Evolutionary conservation across 1,140 invertebrate species (phyloP), one percentile per base, ranked within the genome.

Genomic region (Chymomyza costata): DNA sequence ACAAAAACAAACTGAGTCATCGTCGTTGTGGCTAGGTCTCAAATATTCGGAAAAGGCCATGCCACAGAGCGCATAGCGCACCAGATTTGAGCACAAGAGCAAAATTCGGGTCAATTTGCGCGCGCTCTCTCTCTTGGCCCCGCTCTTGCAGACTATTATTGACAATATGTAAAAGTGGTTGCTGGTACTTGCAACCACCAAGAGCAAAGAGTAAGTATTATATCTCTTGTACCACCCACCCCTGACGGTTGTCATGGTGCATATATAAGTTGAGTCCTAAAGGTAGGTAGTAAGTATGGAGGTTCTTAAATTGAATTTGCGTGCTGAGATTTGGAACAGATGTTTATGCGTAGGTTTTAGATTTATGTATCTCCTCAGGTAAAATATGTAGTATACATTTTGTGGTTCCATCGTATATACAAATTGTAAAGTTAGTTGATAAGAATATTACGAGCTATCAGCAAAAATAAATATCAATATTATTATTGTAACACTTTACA

Each of bases 1-100:
- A 56, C 66, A 48, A 71, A 66, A 71, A 57, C 54, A 71, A 71
- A 78, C 66, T 78, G 51, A 78, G 13, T 35, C 17, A 52, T 15
- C 13, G 16, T 3, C 13, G 8, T n/a, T n/a, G n/a, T 3, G 3
- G 2, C 21, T 8, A 8, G 21, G 21, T 25, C 21, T 25, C 21
- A 25, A 25, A 25, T 25, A 25, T 25, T 25, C 8, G 21, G 8
- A 5, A 8, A 25, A 3, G 3, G 21, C 21, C 21, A 25, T 25
- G 21, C 8, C 21, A 25, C 21, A 25, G 21, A 13, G 11, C 6
- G 16, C n/a, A 46, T 32, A 49, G 34, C 6, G 45, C 11, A 25
- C 14, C 6, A 10, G 15, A 7, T 6, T 34, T 21, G 35, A 5
- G 21, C 21, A 25, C 3, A 8, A 5, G 21, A 25, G 21, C 21